These are phyloP conservation scores for Toxotes chatareus DNA, from an alignment of 2,113 vertebrate species.

Conservation along the genomic window DNA sequence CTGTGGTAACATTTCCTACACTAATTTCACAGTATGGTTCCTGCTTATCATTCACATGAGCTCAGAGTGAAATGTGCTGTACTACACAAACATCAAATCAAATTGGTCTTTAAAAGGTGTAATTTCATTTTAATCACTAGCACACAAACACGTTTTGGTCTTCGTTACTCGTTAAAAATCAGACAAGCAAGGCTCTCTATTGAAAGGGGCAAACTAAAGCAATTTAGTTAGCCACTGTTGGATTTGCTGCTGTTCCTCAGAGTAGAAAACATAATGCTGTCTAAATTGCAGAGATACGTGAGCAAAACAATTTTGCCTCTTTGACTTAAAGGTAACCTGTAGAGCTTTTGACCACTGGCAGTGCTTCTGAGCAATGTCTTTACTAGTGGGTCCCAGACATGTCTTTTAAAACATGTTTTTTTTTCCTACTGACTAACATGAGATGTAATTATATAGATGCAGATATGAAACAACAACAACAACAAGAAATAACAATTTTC, in stretches of 20 bases:
- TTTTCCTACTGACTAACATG: background rate
- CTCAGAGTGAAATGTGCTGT: background rate
- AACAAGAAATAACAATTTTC: too few species aligned
- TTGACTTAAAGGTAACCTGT: background rate
- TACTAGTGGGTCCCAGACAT: too few species aligned
- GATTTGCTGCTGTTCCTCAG: background rate
- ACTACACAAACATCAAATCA: constrained; percentile 12
- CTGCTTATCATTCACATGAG: constrained; percentile 4
- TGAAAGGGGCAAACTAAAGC: background rate
- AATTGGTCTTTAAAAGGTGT: constrained; percentile 17
- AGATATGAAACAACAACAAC: background rate
- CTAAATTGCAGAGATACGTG: background rate
- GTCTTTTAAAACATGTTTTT: too few species aligned
- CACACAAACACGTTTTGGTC: too few species aligned
- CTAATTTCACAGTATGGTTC: constrained; percentile 14
- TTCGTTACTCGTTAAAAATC: background rate
- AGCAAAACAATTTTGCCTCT: background rate
- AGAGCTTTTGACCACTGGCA: background rate
- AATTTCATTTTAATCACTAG: constrained; percentile 13
- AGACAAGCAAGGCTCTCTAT: background rate
- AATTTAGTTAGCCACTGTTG: background rate
- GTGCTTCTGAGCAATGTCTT: background rate
- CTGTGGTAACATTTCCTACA: background rate
- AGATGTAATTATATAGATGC: background rate
- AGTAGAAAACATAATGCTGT: background rate